Evolutionary conservation across 2,888 invertebrate genomes (phyloP), one percentile per base, ranked within the genome.

Genomic region (Quadriops clusia): DNA sequence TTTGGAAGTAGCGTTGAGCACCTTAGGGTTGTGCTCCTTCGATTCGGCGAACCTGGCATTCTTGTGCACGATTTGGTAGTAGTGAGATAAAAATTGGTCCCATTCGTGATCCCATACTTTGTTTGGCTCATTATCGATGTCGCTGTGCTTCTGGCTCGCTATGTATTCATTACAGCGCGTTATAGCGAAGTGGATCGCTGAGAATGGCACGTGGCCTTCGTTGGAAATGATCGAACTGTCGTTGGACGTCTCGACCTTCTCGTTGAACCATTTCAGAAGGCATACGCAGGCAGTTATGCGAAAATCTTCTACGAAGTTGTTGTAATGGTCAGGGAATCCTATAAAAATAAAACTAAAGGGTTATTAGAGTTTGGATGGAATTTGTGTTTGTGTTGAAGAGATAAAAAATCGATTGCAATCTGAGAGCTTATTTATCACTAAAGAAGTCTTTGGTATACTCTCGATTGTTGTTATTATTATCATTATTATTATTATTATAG

Each of bases 231-330:
- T 58, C 1, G 59, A 58, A 33, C 70, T 67, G 43, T 72, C 68
- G 11, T 72, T 74, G 28, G 65, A 65, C 1, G 32, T 34, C 32
- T 60, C 56, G 38, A 49, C 52, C 20, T 45, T 69, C 29, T 68
- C 65, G 1, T 76, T 68, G 28, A 90, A 64, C 72, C 82, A 82
- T 56, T 86, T 83, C 21, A 94, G 62, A 25, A 87, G 64, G 41
- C 83, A 77, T 44, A 87, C 73, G 54, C 91, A 91, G 2, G 90
- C 84, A 1, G 91, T 91, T 42, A 86, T 65, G 50, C 89, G 76
- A 54, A 83, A 94, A 60, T 94, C 91, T 38, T 90, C 86, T 36
- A 85, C 67, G 51, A 89, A 89, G 35, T 82, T 79, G 46, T 75
- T 74, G 50, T 82, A 69, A 52, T 87, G 87, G 41, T 87, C 87